Evolutionary conservation across 2,888 invertebrate genomes (phyloP).

Genomic region (Eledona agricola): DNA sequence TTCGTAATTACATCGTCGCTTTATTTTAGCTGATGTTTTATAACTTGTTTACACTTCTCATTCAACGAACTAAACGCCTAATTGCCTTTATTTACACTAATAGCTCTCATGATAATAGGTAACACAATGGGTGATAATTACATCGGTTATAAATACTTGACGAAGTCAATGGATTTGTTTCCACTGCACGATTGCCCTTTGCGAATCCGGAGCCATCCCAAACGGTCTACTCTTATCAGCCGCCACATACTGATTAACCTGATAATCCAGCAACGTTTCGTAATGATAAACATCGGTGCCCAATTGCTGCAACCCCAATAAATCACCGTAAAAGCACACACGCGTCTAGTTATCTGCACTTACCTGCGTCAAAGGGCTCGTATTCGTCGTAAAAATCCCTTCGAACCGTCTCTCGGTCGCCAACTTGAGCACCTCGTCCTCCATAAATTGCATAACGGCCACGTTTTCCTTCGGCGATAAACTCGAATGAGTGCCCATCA

Average conservation of each 20-base stretch:
- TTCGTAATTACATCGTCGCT: too few species aligned
- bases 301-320: constrained; percentile 72
- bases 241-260: constrained; percentile 81
- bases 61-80: constrained; percentile 2
- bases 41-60: constrained; percentile 1
- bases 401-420: constrained; percentile 72
- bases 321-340: background rate
- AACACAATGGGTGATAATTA: background rate
- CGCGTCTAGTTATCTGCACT: constrained; percentile 33
- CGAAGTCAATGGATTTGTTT: constrained; percentile 63
- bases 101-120: constrained; percentile 6
- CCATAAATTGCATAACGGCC: constrained; percentile 79
- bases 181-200: constrained; percentile 82
- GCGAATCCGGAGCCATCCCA: constrained; percentile 76
- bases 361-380: constrained; percentile 88
- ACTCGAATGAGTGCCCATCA: constrained; percentile 82
- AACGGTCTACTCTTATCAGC: constrained; percentile 79
- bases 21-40: too few species aligned
- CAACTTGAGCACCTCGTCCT: constrained; percentile 74
- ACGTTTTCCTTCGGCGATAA: constrained; percentile 79
- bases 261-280: constrained; percentile 78
- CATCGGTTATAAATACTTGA: constrained; percentile 5
- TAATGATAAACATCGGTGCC: constrained; percentile 82
- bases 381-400: constrained; percentile 87
- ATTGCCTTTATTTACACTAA: constrained; percentile 17